phyloP scores from a whole-genome alignment of 2,113 vertebrate genomes.

The Gallinago media region DNA sequence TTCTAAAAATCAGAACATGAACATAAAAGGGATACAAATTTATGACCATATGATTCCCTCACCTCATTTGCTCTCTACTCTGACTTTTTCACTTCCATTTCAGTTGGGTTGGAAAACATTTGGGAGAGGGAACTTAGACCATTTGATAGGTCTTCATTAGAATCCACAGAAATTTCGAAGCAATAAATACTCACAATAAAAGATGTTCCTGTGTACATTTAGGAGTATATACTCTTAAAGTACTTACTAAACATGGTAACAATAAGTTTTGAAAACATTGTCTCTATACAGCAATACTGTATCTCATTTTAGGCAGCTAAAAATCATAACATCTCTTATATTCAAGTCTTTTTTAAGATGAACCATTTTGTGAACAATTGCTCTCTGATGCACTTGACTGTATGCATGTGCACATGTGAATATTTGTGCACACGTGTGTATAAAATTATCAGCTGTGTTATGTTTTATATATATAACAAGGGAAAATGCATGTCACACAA shows the following conservation, averaged over 20 bases:
- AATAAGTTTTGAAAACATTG: neutral
- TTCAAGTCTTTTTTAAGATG: neutral
- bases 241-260: neutral
- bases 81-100: neutral
- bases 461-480: neutral
- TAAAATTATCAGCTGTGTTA: neutral
- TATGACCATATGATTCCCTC: neutral
- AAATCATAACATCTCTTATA: neutral
- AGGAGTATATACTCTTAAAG: neutral
- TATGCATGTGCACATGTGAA: neutral
- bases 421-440: neutral
- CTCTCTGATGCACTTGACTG: neutral
- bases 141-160: neutral
- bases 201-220: neutral
- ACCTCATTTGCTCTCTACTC: neutral
- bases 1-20: neutral
- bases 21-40: neutral
- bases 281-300: accelerated
- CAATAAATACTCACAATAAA: neutral
- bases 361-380: neutral
- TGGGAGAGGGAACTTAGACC: neutral
- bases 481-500: neutral
- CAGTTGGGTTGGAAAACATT: neutral
- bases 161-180: neutral
- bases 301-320: neutral